Percentiles rank a stretch among this genome's conserved stretches.
Evolutionary conservation across 2,888 invertebrate genomes (phyloP).

Genomic region (Helleia helle): DNA sequence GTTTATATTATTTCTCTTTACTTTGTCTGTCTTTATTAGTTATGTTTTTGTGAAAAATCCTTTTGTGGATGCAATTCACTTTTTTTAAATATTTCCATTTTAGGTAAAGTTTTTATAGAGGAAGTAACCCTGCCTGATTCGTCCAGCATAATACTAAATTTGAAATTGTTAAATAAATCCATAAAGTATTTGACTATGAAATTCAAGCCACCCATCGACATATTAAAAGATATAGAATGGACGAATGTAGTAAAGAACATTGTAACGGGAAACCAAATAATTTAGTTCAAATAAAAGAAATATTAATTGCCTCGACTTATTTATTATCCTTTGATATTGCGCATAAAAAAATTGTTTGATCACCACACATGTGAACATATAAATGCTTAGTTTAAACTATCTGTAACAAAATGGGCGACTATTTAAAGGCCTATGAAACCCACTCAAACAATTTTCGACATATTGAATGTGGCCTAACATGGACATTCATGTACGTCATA

Average conservation of each 20-base stretch:
- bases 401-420: conserved; percentile 36
- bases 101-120: conserved; percentile 54
- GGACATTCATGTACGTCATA: conserved; percentile 16
- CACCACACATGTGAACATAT: conserved; percentile 53
- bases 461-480: conserved; percentile 19
- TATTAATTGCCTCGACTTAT: conserved; percentile 41
- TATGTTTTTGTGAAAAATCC: too few species aligned
- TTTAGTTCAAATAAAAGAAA: conserved; percentile 31
- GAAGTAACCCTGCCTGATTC: conserved; percentile 31
- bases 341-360: conserved; percentile 56
- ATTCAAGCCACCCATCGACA: conserved; percentile 50
- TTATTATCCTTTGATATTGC: conserved; percentile 54
- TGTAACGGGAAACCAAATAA: conserved; percentile 54
- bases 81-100: too few species aligned
- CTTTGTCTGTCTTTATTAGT: too few species aligned
- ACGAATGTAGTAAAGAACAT: conserved; percentile 53
- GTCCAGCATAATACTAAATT: conserved; percentile 36
- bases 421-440: conserved; percentile 16
- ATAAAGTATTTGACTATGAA: conserved; percentile 42
- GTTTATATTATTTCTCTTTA: too few species aligned
- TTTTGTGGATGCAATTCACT: too few species aligned
- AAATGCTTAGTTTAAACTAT: conserved; percentile 52
- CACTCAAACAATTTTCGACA: conserved; percentile 28
- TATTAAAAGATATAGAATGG: conserved; percentile 49
- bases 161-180: conserved; percentile 48